Conservation (phyloP, 2,797 vertebrate genomes). For the Acanthornis magna region DNA sequence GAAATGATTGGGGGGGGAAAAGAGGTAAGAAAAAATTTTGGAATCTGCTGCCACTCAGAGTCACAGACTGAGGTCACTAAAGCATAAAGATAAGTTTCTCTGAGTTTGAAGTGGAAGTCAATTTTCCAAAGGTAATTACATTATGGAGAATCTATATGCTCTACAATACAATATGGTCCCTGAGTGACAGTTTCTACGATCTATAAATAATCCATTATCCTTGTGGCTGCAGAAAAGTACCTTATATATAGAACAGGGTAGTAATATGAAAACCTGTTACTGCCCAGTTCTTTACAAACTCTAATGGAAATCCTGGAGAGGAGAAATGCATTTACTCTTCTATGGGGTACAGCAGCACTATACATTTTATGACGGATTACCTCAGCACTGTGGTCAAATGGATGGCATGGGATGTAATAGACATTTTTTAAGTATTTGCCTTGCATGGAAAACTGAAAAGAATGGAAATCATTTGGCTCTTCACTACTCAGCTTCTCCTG, state of each 20-base stretch:
- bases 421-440: constrained; percentile 27
- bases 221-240: not conserved
- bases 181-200: not conserved
- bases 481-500: not conserved
- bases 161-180: not conserved
- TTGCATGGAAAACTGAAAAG: not conserved
- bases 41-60: not conserved
- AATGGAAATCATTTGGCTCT: not conserved
- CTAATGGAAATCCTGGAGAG: not conserved
- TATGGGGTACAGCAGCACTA: not conserved
- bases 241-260: not conserved
- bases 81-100: not conserved
- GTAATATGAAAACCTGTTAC: not conserved
- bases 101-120: constrained; percentile 37
- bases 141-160: constrained; percentile 14
- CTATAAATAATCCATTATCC: constrained; percentile 38
- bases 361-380: not conserved
- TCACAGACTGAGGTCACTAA: not conserved
- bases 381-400: not conserved
- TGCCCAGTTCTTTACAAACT: not conserved
- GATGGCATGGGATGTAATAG: not conserved
- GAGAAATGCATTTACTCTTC: not conserved
- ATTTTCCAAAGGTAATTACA: constrained; percentile 22
- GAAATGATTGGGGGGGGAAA: not conserved
- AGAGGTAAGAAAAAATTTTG: not conserved